Evolutionary conservation across 1,140 invertebrate species (phyloP).

Genomic region (Cyrtorhinus lividipennis): DNA sequence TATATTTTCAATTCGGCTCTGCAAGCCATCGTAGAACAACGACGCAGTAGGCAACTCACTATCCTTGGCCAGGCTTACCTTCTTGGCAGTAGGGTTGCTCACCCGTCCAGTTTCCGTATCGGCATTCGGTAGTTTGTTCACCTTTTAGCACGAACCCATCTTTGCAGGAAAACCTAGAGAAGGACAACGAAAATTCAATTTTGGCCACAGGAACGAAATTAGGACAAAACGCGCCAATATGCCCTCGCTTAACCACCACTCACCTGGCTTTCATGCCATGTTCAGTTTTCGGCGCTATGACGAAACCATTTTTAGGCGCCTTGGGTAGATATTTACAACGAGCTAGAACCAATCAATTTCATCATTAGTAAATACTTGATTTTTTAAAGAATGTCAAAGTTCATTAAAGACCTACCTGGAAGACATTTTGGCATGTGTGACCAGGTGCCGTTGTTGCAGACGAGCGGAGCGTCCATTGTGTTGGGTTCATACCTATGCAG

Average conservation of each 20-base stretch:
- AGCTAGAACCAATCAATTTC: constrained; percentile 29
- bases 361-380: background rate
- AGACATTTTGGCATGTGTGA: constrained; percentile 79
- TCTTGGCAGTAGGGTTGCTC: constrained; percentile 71
- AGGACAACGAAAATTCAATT: no score
- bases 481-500: constrained; percentile 71
- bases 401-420: constrained; percentile 37
- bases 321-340: constrained; percentile 80
- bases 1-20: background rate
- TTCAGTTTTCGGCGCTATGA: constrained; percentile 88
- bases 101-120: constrained; percentile 85
- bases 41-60: background rate
- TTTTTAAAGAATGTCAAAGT: background rate
- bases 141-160: constrained; percentile 76
- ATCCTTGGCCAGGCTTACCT: constrained; percentile 35
- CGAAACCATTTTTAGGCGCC: constrained; percentile 78
- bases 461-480: constrained; percentile 52
- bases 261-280: constrained; percentile 75
- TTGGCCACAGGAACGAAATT: no score
- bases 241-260: no score
- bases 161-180: constrained; percentile 64
- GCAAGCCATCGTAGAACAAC: background rate
- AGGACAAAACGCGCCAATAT: no score
- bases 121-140: constrained; percentile 53
- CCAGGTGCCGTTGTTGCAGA: constrained; percentile 93